Percentiles rank a stretch among this genome's conserved stretches.
Conservation (phyloP, 2,888 invertebrate species). For the Sturmia bella region DNA sequence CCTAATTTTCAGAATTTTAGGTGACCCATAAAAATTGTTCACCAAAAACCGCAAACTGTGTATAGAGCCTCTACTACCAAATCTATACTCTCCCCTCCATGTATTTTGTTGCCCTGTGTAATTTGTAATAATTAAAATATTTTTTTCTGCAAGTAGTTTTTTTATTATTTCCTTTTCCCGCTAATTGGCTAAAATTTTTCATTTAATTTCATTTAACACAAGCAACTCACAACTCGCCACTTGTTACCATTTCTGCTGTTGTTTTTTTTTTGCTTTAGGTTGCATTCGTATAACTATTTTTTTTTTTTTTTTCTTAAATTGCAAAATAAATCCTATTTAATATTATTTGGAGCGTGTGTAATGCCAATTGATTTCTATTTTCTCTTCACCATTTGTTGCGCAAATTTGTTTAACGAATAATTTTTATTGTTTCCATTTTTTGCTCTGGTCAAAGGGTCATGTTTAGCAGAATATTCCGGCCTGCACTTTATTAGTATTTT, state of each 20-base stretch:
- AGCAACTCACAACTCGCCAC: constrained; percentile 14
- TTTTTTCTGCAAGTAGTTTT: constrained; percentile 12
- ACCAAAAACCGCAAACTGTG: no score
- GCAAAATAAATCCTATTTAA: constrained; percentile 55
- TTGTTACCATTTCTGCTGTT: constrained; percentile 13
- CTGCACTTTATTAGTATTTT: background rate
- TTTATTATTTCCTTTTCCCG: constrained; percentile 53
- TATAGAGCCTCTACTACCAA: no score
- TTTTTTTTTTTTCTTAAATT: constrained; percentile 20
- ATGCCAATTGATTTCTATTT: constrained; percentile 55
- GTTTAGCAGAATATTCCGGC: constrained; percentile 3
- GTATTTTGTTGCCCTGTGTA: no score
- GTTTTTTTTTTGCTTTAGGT: constrained; percentile 1
- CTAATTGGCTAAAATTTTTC: constrained; percentile 55
- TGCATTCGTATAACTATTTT: constrained; percentile 26
- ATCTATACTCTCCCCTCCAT: no score
- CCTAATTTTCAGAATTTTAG: no score
- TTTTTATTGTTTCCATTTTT: constrained; percentile 17
- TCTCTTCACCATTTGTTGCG: constrained; percentile 5
- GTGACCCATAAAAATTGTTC: no score
- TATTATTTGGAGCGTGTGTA: constrained; percentile 60
- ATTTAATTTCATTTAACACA: constrained; percentile 54
- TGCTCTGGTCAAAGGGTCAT: constrained; percentile 38
- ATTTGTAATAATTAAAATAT: constrained; percentile 36
- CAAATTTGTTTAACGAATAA: constrained; percentile 11